Conservation (phyloP, 2,797 vertebrate species). For the Melopsittacus undulatus region DNA sequence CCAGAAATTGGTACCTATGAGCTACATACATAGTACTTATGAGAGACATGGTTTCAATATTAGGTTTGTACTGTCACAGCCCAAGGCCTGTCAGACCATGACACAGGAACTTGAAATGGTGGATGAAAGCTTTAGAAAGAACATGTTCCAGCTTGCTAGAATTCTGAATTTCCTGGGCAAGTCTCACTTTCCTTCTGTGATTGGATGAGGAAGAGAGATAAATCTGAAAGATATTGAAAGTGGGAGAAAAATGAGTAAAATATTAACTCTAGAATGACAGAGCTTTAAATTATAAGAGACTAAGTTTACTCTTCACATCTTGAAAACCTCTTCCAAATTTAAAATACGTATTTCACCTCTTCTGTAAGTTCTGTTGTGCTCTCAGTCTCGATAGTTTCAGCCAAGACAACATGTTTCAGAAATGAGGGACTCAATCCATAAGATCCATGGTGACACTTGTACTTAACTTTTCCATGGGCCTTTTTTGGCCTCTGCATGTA, state of each 20-base stretch:
- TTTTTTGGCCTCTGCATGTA: not conserved
- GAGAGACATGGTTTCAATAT: not conserved
- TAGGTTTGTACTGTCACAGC: constrained; percentile 5
- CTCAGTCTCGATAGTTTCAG: not conserved
- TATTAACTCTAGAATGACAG: constrained; percentile 9
- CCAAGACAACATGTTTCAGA: constrained; percentile 19
- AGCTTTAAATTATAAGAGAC: constrained; percentile 5
- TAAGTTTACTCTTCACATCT: constrained; percentile 21
- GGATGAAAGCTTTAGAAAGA: constrained; percentile 23
- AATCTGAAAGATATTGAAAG: constrained; percentile 13
- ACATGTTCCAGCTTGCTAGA: constrained; percentile 4
- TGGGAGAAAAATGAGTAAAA: constrained; percentile 38
- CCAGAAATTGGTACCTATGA: not conserved
- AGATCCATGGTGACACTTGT: not conserved
- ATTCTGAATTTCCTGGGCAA: constrained; percentile 22
- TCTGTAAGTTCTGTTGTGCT: not conserved
- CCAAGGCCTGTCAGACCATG: not conserved
- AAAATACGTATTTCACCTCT: constrained; percentile 10
- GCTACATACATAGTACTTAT: not conserved
- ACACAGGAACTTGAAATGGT: constrained; percentile 8
- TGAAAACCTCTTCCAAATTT: constrained; percentile 23
- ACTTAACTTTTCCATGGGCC: not conserved
- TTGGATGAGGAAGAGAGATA: not conserved
- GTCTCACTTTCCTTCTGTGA: not conserved
- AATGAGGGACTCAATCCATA: not conserved